Evolutionary conservation across 2,888 invertebrate genomes (phyloP).

Genomic region (Stegana nigrithorax): DNA sequence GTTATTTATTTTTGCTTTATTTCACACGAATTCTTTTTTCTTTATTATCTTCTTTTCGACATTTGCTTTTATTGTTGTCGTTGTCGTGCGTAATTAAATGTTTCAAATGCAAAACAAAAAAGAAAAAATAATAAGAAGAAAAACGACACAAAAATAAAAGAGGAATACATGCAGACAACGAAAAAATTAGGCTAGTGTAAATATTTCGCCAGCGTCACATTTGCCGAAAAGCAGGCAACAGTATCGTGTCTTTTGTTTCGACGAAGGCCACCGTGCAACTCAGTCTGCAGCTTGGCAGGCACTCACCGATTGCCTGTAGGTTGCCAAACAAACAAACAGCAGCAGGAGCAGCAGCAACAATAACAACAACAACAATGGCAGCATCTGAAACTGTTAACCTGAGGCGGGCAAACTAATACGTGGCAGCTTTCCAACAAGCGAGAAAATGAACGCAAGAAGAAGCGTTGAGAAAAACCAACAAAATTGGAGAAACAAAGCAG

Average conservation of each 20-base stretch:
- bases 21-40: not conserved
- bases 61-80: not conserved
- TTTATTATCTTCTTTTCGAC: not conserved
- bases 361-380: too few species aligned
- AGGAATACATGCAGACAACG: not conserved
- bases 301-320: too few species aligned
- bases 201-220: conserved; percentile 20
- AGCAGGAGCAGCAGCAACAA: not conserved
- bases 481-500: too few species aligned
- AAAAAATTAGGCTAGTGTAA: conserved; percentile 13
- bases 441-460: too few species aligned
- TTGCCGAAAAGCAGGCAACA: conserved; percentile 14
- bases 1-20: not conserved
- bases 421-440: not conserved
- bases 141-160: not conserved
- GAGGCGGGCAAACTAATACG: not conserved
- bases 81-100: conserved; percentile 41
- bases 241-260: not conserved
- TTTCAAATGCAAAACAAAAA: conserved; percentile 29
- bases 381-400: too few species aligned
- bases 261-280: not conserved
- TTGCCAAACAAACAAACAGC: not conserved
- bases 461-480: too few species aligned
- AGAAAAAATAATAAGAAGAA: not conserved
- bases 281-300: not conserved